Conservation (phyloP, 2,797 vertebrate genomes). For the Lutjanus argentimaculatus region DNA sequence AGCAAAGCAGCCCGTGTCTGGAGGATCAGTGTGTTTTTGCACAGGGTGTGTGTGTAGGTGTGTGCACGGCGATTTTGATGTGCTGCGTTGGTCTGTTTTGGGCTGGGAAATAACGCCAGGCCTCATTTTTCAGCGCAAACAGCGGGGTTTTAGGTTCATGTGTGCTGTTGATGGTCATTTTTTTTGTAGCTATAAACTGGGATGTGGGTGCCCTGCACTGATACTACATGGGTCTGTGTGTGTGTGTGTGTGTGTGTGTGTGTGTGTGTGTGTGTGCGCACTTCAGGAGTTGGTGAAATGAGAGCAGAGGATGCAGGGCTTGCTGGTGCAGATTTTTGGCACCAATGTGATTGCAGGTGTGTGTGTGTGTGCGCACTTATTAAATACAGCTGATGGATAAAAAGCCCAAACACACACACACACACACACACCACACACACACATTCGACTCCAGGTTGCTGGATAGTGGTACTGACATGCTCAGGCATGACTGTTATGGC, state of each 20-base stretch:
- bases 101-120: conserved; percentile 36
- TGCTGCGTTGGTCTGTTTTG: conserved; percentile 38
- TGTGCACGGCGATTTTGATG: conserved; percentile 29
- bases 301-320: conserved; percentile 57
- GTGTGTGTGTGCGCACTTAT: conserved; percentile 30
- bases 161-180: not conserved
- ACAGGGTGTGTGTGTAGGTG: not conserved
- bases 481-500: conserved; percentile 56
- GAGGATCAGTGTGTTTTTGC: conserved; percentile 20
- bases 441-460: conserved; percentile 25
- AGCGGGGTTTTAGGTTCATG: not conserved
- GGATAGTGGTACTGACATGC: conserved; percentile 55
- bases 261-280: not conserved
- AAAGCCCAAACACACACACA: conserved; percentile 30
- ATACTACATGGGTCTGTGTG: not conserved
- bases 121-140: conserved; percentile 26
- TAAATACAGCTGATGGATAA: conserved; percentile 66
- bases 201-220: conserved; percentile 11
- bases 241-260: not conserved
- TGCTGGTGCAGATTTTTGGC: conserved; percentile 65
- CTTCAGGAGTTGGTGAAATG: conserved; percentile 45
- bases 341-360: conserved; percentile 70
- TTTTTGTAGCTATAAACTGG: not conserved
- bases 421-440: conserved; percentile 31
- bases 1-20: conserved; percentile 43